Evolutionary conservation across 2,888 invertebrate genomes (phyloP).

Genomic region (Caenorhabditis japonica): DNA sequence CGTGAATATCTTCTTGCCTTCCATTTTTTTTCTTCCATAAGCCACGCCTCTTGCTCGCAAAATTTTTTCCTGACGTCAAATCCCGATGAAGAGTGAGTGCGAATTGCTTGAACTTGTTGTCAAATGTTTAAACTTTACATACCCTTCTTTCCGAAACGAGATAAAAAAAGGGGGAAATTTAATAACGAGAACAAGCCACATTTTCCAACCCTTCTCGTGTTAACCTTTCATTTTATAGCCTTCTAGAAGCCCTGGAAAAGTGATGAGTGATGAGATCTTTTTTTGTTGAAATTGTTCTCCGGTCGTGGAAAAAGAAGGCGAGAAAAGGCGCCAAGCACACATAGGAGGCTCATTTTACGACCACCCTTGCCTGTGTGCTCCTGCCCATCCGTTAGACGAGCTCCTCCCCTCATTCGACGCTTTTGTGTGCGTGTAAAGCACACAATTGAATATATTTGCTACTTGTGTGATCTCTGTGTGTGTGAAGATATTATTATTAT

Average conservation of each 20-base stretch:
- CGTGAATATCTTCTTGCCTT: conserved; percentile 18
- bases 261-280: too few species aligned
- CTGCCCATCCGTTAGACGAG: conserved; percentile 36
- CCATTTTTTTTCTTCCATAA: not conserved
- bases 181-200: conserved; percentile 14
- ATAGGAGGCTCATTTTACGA: conserved; percentile 38
- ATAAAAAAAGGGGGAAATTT: conserved; percentile 32
- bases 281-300: too few species aligned
- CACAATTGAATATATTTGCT: conserved; percentile 27
- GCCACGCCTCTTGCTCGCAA: conserved; percentile 2
- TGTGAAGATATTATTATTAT: too few species aligned
- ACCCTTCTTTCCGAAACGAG: too few species aligned
- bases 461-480: too few species aligned
- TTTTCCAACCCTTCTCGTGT: not conserved
- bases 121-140: too few species aligned
- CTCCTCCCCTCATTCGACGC: conserved; percentile 46
- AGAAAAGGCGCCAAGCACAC: not conserved
- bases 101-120: too few species aligned
- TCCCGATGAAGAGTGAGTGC: conserved; percentile 1
- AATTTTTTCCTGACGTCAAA: conserved; percentile 15
- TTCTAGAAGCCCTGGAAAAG: not conserved
- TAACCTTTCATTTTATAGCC: conserved; percentile 24
- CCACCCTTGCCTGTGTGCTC: conserved; percentile 18
- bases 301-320: too few species aligned
- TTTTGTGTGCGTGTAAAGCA: conserved; percentile 38